These are phyloP conservation scores for Mixornis gularis DNA, from an alignment of 2,113 vertebrate genomes.

Conservation along the genomic window DNA sequence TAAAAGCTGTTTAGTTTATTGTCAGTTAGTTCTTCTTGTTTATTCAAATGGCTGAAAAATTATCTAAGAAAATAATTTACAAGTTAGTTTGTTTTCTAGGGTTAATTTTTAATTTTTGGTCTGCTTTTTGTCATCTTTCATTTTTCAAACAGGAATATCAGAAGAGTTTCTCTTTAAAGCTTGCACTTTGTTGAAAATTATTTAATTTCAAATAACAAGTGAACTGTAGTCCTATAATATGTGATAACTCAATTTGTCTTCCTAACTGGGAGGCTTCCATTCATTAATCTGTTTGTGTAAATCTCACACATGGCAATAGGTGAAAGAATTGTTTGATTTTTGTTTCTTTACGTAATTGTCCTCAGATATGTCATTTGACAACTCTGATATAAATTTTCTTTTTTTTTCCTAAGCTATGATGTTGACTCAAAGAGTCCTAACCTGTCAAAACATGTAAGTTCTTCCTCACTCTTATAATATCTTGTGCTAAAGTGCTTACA, in stretches of 20 bases:
- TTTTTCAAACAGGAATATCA: neutral
- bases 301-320: neutral
- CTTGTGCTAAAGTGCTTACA: neutral
- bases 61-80: neutral
- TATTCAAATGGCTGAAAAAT: neutral
- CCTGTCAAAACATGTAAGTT: constrained; percentile 94
- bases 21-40: neutral
- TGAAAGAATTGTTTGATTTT: neutral
- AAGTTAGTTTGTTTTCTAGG: neutral
- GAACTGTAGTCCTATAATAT: neutral
- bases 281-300: neutral
- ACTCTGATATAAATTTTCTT: neutral
- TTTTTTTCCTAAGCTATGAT: constrained; percentile 79
- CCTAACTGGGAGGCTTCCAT: neutral
- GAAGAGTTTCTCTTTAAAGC: neutral
- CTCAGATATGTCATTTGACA: neutral
- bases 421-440: constrained; percentile 97
- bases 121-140: neutral
- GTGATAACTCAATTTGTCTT: neutral
- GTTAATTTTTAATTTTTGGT: neutral
- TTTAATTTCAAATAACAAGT: neutral
- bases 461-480: neutral
- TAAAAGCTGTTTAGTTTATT: neutral
- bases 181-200: neutral
- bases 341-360: neutral